Conservation (phyloP, 2,888 invertebrate species). For the Idaea dimidiata region DNA sequence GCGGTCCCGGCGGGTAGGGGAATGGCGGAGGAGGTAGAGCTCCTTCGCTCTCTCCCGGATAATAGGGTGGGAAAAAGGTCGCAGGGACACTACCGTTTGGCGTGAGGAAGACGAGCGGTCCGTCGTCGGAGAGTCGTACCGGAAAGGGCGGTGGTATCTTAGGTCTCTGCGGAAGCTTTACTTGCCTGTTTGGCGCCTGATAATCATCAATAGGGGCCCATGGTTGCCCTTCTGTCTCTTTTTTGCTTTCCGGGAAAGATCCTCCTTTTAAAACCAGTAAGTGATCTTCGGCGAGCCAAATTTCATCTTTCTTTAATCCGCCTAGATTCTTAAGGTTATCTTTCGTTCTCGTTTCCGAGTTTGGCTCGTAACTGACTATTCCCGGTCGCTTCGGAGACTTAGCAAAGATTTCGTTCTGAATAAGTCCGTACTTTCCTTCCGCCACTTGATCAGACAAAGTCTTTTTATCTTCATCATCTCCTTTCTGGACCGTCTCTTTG, state of each 20-base stretch:
- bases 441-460: slow-evolving; percentile 94
- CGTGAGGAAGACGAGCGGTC: slow-evolving; percentile 93
- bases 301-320: slow-evolving; percentile 91
- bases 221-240: slow-evolving; percentile 66
- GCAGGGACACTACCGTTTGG: slow-evolving; percentile 88
- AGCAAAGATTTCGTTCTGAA: slow-evolving; percentile 90
- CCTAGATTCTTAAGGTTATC: slow-evolving; percentile 91
- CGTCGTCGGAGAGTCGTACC: slow-evolving; percentile 91
- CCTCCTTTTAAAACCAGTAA: slow-evolving; percentile 91
- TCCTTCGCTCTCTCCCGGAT: slow-evolving; percentile 82
- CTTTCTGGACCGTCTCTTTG: slow-evolving; percentile 72
- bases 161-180: slow-evolving; percentile 90
- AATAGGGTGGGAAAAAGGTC: slow-evolving; percentile 84
- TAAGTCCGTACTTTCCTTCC: slow-evolving; percentile 94
- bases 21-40: slow-evolving; percentile 77
- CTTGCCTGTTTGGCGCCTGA: slow-evolving; percentile 90
- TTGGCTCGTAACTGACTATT: slow-evolving; percentile 89
- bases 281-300: slow-evolving; percentile 95
- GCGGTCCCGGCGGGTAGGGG: slow-evolving; percentile 81
- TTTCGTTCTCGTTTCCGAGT: slow-evolving; percentile 88
- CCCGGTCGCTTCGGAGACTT: slow-evolving; percentile 88
- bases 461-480: slow-evolving; percentile 87
- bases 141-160: slow-evolving; percentile 96
- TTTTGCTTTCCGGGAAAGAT: slow-evolving; percentile 80
- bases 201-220: slow-evolving; percentile 94